These are phyloP conservation scores for Thereva nobilitata DNA, from an alignment of 2,888 invertebrate genomes.

Conservation along the genomic window DNA sequence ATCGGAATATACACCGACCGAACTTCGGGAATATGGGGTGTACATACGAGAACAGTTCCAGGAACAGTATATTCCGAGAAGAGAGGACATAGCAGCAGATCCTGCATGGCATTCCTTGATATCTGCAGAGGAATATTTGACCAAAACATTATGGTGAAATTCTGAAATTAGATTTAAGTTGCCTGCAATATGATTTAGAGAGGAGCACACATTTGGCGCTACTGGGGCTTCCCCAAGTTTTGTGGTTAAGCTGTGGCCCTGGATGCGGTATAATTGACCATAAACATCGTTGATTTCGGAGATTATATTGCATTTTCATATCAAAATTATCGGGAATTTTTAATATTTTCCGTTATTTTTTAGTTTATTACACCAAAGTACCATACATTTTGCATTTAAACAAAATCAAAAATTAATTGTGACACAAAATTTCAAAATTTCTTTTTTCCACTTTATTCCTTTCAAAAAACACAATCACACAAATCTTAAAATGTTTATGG, in stretches of 20 bases:
- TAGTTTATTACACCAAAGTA: no score
- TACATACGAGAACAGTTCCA: not conserved
- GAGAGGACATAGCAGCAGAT: not conserved
- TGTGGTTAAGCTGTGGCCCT: slow-evolving; percentile 7
- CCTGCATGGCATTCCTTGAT: not conserved
- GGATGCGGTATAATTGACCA: not conserved
- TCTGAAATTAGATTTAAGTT: slow-evolving; percentile 28
- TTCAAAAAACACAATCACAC: no score
- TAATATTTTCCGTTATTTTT: no score
- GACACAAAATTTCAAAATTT: no score
- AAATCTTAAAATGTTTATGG: no score
- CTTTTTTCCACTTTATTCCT: no score
- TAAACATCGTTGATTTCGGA: not conserved
- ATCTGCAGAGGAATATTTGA: slow-evolving; percentile 27
- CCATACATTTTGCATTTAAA: no score
- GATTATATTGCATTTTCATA: no score
- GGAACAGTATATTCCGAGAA: no score
- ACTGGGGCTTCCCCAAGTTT: not conserved
- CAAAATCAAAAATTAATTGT: no score
- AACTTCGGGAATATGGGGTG: not conserved
- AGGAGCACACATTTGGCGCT: slow-evolving; percentile 13
- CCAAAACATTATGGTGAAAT: slow-evolving; percentile 29
- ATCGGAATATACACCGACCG: not conserved
- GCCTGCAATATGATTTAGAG: slow-evolving; percentile 25
- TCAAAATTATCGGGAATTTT: no score